Evolutionary conservation across 1,140 invertebrate species (phyloP), one percentile per base, ranked within the genome.

Genomic region (Holotrichia oblita): DNA sequence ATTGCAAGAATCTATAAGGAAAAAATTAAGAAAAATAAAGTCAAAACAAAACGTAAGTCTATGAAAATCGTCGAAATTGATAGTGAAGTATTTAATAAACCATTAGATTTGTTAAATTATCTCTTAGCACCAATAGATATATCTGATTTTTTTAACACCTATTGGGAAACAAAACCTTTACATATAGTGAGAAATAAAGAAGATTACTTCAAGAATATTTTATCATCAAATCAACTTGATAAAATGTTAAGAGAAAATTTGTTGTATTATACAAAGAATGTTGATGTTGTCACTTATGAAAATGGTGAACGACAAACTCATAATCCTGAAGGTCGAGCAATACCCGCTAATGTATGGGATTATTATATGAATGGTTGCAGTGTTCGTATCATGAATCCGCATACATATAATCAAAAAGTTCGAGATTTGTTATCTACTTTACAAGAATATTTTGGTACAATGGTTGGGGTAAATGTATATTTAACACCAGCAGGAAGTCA

Each of bases 401-500:
- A 98, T 83, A 95, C 94, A 0, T 99, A 95, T 85, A 90, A 95
- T 74, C 84, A 89, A 3, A 88, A 88, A 73, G 81, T 94, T 41
- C 91, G 93, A 82, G 82, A 88, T 17, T 77, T 94, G 3, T 92
- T 93, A 87, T 87, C 94, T n/a, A 91, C 91, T 9, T 87, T 99
- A 73, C 98, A 99, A 88, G 98, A 99, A 87, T 95, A 92, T 85
- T 99, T 99, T 85, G 93, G 94, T 72, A 97, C 94, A 78, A 95
- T 97, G 88, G 96, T 98, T 64, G 98, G 98, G 9, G 94, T 96
- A 2, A 99, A 99, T 92, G 91, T 94, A 12, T 99, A 99, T 85
- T 86, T 99, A 69, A 99, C 98, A n/a, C 98, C 98, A 14, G 93
- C 97, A 8, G 93, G 94, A 77, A 95, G 94, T 83, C 97, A 99